Conservation (phyloP, 2,888 invertebrate genomes). For the Rotaria socialis region DNA sequence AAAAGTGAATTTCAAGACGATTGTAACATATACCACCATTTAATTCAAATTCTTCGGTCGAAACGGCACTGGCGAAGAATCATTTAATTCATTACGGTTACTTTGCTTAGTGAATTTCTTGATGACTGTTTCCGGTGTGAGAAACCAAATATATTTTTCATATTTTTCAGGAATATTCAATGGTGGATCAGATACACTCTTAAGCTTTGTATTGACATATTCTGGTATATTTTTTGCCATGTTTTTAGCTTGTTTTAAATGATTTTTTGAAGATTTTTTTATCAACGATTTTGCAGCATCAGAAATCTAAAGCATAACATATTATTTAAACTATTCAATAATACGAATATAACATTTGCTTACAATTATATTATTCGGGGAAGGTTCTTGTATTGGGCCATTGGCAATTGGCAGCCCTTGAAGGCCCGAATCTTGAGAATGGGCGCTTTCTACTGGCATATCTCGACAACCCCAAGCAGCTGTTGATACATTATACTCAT, state of each 20-base stretch:
- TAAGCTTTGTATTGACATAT: no score
- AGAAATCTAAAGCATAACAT: no score
- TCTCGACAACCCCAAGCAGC: background rate
- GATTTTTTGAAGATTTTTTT: background rate
- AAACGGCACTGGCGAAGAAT: no score
- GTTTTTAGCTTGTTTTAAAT: background rate
- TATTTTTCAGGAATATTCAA: background rate
- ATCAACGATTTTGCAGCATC: no score
- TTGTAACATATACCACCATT: no score
- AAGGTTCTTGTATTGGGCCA: background rate
- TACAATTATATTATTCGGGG: no score
- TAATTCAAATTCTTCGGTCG: no score
- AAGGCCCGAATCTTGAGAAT: background rate
- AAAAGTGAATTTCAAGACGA: no score
- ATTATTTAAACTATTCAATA: accelerated
- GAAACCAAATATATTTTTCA: background rate
- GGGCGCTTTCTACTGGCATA: accelerated
- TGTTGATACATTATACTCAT: background rate
- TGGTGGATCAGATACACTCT: background rate
- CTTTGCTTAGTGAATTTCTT: no score
- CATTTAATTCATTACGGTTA: no score
- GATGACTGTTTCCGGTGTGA: background rate
- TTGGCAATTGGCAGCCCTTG: background rate
- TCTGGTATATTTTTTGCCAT: background rate
- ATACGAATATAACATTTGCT: no score